Evolutionary conservation across 2,797 vertebrate genomes (phyloP), one percentile per base, ranked within the genome.

Genomic region (Acridotheres tristis): DNA sequence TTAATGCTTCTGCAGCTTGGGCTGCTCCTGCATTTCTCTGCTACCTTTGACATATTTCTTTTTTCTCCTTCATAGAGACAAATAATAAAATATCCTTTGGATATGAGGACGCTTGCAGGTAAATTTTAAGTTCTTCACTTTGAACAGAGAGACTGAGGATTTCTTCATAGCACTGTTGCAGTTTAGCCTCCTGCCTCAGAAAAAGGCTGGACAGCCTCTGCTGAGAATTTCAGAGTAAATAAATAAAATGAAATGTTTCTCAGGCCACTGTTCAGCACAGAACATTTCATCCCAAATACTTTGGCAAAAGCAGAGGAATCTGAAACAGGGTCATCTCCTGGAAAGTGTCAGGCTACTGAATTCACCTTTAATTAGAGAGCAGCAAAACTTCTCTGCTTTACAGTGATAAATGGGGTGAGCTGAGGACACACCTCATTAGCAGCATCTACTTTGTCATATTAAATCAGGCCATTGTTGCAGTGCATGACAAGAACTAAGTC

Each of bases 341-440:
- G 32, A 71, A 94, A 90, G 83, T 65, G 74, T 93, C 71, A 75
- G 85, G 85, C 85, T 82, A 82, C 77, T n/a, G 53, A 54, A 73
- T 90, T 90, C 84, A 95, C 88, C 86, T 94, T 92, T 83, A 93
- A 94, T 85, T 73, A 74, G 51, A 90, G 55, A 63, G 47, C 74
- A 87, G 71, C 32, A 5, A 26, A 92, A 88, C 59, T 85, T 73
- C 74, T 57, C 17, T 16, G 55, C 45, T 82, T 90, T 38, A 63
- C 51, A 51, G 32, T 62, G 62, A 73, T 42, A 94, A 91, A 86
- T 45, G 47, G 47, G 88, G 79, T 93, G 71, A 95, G 63, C 67
- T 67, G 80, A 97, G 93, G 88, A 82, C 93, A 93, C 51, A 71
- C 54, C 67, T 91, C 80, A 94, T 95, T 93, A 93, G 80, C 85